Evolutionary conservation across 1,140 invertebrate species (phyloP).

Genomic region (Hesperophylax magnus): DNA sequence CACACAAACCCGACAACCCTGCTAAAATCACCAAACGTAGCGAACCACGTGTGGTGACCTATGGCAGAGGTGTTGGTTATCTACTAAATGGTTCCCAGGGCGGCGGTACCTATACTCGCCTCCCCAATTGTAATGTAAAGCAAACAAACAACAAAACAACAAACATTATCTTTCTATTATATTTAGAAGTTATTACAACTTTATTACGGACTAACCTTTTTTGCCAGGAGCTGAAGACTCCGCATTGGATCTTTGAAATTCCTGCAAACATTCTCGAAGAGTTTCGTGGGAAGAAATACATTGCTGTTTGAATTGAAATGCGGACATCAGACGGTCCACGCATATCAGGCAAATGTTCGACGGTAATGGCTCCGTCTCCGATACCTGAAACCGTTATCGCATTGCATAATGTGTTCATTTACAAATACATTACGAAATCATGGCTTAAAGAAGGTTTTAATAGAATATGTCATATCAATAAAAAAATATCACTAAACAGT

Average conservation of each 20-base stretch:
- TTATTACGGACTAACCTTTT: conserved; percentile 27
- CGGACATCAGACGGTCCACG: conserved; percentile 67
- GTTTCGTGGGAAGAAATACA: conserved; percentile 68
- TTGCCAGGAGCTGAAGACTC: conserved; percentile 25
- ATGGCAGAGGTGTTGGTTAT: no score
- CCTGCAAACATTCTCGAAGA: conserved; percentile 67
- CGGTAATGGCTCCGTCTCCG: conserved; percentile 66
- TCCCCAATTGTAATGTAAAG: no score
- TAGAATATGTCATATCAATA: no score
- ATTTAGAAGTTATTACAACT: neutral
- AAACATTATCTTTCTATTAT: no score
- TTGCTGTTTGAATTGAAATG: conserved; percentile 70
- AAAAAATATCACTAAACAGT: no score
- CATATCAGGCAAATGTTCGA: conserved; percentile 69
- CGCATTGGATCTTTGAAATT: conserved; percentile 61
- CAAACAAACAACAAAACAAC: no score
- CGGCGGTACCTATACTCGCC: no score
- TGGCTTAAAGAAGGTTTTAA: neutral
- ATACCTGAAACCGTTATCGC: conserved; percentile 62
- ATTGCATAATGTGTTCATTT: neutral
- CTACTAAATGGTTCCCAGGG: no score
- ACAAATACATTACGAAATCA: neutral
- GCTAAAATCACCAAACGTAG: no score
- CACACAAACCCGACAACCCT: no score
- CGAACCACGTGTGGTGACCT: no score